Evolutionary conservation across 2,888 invertebrate genomes (phyloP).

Genomic region (Imbricaverruca yamaguchii): DNA sequence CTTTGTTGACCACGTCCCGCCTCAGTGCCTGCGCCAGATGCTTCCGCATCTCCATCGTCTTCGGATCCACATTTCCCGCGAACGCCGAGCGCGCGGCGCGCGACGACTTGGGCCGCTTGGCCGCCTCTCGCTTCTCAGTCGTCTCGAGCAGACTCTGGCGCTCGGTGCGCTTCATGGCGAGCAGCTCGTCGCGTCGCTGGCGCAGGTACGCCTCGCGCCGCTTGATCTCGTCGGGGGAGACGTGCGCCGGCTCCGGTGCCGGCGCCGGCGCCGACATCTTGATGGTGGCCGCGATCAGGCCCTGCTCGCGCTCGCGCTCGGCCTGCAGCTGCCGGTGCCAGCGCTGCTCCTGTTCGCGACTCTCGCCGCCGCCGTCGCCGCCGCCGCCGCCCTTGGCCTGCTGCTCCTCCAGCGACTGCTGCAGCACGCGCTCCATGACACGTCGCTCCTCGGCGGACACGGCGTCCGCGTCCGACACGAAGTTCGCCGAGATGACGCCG

Average conservation of each 20-base stretch:
- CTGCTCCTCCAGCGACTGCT: conserved; percentile 33
- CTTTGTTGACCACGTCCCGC: background rate
- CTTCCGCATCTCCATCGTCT: conserved; percentile 20
- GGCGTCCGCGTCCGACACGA: conserved; percentile 38
- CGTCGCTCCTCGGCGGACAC: background rate
- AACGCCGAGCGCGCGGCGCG: conserved; percentile 53
- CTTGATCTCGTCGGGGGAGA: conserved; percentile 51
- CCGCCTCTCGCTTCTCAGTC: conserved; percentile 44
- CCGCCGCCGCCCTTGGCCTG: conserved; percentile 25
- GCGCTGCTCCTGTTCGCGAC: conserved; percentile 34
- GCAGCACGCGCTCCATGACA: background rate
- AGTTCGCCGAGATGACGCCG: conserved; percentile 55
- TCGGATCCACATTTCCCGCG: background rate
- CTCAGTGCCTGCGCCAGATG: background rate
- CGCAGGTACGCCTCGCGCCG: conserved; percentile 76
- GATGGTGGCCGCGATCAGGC: conserved; percentile 40
- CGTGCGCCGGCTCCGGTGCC: background rate
- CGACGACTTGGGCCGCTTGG: conserved; percentile 59
- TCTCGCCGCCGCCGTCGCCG: conserved; percentile 19
- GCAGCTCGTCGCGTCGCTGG: conserved; percentile 80
- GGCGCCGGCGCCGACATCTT: conserved; percentile 32
- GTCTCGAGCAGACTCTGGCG: conserved; percentile 65
- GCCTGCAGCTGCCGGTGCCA: conserved; percentile 39
- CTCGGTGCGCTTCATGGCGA: conserved; percentile 80
- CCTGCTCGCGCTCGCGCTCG: conserved; percentile 41